A percentile compares a stretch with the other conserved stretches of the same genome.
These are phyloP conservation scores for Eriocheir sinensis DNA, from an alignment of 1,140 invertebrate genomes.

Conservation along the genomic window DNA sequence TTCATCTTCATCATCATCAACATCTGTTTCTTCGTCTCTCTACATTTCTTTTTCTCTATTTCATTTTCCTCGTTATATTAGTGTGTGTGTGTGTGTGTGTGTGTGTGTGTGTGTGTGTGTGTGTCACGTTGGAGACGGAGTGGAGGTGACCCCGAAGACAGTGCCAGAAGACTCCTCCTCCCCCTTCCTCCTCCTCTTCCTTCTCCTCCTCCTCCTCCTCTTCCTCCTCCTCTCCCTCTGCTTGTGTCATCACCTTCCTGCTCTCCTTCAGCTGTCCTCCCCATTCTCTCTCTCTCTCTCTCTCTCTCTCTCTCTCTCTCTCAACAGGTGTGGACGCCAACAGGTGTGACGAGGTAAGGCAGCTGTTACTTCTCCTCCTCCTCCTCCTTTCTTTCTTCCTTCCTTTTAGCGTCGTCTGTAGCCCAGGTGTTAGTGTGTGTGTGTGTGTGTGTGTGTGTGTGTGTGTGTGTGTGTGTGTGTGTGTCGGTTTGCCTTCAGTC, in stretches of 20 bases:
- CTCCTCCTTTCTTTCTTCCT: background rate
- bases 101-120: too few species aligned
- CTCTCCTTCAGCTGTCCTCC: background rate
- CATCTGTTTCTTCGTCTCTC: background rate
- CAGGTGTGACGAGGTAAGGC: background rate
- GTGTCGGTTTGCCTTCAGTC: too few species aligned
- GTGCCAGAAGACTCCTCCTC: background rate
- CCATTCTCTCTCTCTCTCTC: constrained; percentile 8
- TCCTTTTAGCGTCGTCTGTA: background rate
- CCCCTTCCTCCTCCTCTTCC: background rate
- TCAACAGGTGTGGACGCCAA: background rate
- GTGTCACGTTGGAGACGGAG: background rate
- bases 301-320: constrained; percentile 22
- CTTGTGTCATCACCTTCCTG: background rate
- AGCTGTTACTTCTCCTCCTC: background rate
- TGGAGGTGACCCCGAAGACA: background rate
- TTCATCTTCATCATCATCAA: too few species aligned
- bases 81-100: too few species aligned
- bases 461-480: too few species aligned
- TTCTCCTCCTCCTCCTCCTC: background rate
- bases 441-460: too few species aligned
- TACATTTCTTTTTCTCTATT: background rate
- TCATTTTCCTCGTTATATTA: background rate
- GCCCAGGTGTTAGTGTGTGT: too few species aligned
- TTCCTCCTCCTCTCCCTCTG: background rate